Conservation (phyloP, 2,888 invertebrate genomes). For the Helicoverpa assulta region DNA sequence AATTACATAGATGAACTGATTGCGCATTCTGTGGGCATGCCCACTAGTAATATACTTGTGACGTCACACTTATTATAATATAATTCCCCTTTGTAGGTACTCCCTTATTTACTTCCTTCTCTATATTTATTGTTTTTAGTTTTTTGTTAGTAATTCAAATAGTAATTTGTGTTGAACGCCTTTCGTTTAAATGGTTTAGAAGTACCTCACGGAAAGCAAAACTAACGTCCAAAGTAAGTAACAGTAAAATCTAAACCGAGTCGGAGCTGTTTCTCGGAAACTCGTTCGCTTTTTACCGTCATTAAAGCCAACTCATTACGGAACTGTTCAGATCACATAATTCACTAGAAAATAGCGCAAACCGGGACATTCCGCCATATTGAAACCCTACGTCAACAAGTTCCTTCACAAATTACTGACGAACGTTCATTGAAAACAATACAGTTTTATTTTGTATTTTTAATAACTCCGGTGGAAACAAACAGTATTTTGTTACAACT, state of each 20-base stretch:
- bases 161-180: background rate
- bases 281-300: constrained; percentile 21
- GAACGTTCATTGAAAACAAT: constrained; percentile 41
- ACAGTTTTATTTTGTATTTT: constrained; percentile 4
- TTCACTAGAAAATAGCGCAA: background rate
- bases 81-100: too few relatives aligned
- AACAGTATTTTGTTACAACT: constrained; percentile 42
- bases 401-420: constrained; percentile 8
- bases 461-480: constrained; percentile 26
- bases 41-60: too few relatives aligned
- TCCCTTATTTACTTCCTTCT: too few relatives aligned
- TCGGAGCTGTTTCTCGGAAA: background rate
- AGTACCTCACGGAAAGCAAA: background rate
- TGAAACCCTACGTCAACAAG: background rate
- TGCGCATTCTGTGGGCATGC: too few relatives aligned
- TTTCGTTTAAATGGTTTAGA: background rate
- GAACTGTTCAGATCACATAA: constrained; percentile 12
- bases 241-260: constrained; percentile 4
- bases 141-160: background rate
- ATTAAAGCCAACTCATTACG: constrained; percentile 20
- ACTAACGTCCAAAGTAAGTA: background rate
- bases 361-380: background rate
- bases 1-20: too few relatives aligned
- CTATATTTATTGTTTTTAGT: background rate
- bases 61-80: too few relatives aligned